These are phyloP conservation scores for Halictus ligatus DNA, from an alignment of 2,888 invertebrate genomes.

Conservation along the genomic window DNA sequence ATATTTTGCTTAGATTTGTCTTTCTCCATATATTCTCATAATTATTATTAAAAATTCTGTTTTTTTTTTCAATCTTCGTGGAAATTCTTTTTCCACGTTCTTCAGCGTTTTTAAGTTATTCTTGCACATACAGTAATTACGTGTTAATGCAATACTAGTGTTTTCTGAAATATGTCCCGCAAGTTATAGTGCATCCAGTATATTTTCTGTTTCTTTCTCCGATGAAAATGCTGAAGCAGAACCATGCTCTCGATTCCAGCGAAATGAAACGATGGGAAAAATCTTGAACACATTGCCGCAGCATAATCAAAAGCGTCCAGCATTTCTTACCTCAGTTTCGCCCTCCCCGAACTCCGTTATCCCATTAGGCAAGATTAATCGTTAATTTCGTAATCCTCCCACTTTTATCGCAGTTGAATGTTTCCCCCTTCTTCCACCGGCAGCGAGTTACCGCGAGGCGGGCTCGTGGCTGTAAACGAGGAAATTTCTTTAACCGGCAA, in stretches of 20 bases:
- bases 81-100: too few relatives aligned
- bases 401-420: constrained; percentile 13
- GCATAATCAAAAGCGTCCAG: neutral
- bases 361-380: constrained; percentile 35
- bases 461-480: constrained; percentile 4
- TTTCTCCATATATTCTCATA: too few relatives aligned
- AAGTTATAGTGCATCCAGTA: neutral
- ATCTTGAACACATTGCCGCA: neutral
- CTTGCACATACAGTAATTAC: too few relatives aligned
- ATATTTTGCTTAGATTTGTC: too few relatives aligned
- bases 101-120: too few relatives aligned
- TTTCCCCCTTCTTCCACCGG: constrained; percentile 4
- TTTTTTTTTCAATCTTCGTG: too few relatives aligned
- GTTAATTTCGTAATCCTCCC: constrained; percentile 27
- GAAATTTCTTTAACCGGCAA: constrained; percentile 44
- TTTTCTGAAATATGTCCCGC: neutral
- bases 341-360: neutral
- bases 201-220: neutral
- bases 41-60: too few relatives aligned
- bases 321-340: neutral
- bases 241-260: neutral
- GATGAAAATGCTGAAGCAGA: neutral
- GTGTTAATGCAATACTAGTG: too few relatives aligned
- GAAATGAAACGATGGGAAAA: neutral
- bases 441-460: constrained; percentile 9